phyloP scores from a whole-genome alignment of 2,113 vertebrate species.

The Corydoras maculifer region DNA sequence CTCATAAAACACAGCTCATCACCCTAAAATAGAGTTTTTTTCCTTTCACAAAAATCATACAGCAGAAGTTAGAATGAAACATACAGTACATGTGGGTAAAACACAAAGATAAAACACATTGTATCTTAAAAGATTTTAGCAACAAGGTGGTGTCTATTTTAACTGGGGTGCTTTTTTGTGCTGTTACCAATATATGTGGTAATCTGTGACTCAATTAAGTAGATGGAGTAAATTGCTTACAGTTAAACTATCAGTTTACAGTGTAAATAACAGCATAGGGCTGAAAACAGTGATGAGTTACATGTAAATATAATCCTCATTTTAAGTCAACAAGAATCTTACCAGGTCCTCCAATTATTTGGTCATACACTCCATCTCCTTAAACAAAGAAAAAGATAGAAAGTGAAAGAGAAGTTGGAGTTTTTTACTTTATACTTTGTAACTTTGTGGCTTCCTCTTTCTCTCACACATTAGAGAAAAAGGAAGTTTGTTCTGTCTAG shows the following conservation, averaged over 20 bases:
- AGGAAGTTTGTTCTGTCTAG: slow-evolving; percentile 30
- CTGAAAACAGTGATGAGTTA: background rate
- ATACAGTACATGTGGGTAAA: background rate
- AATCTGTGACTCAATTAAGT: background rate
- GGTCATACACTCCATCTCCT: slow-evolving; percentile 61
- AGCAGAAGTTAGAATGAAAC: background rate
- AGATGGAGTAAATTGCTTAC: background rate
- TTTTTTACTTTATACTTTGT: slow-evolving; percentile 44
- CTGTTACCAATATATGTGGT: background rate
- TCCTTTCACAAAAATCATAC: slow-evolving; percentile 12
- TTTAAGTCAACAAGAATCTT: slow-evolving; percentile 35
- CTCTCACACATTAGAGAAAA: slow-evolving; percentile 40
- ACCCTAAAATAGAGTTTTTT: slow-evolving; percentile 43
- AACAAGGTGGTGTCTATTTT: background rate
- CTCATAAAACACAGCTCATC: slow-evolving; percentile 37
- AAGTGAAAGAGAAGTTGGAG: slow-evolving; percentile 35
- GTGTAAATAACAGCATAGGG: background rate
- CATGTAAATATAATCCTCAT: background rate
- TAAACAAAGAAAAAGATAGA: slow-evolving; percentile 26
- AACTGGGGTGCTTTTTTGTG: slow-evolving; percentile 5
- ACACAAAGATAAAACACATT: background rate
- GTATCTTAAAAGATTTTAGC: background rate
- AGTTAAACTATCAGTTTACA: background rate
- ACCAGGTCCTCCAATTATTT: slow-evolving; percentile 71
- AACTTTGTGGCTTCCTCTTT: slow-evolving; percentile 55